Percentiles rank a stretch among this genome's conserved stretches.
phyloP scores from a whole-genome alignment of 1,140 invertebrate species.

The Drosophila mojavensis region DNA sequence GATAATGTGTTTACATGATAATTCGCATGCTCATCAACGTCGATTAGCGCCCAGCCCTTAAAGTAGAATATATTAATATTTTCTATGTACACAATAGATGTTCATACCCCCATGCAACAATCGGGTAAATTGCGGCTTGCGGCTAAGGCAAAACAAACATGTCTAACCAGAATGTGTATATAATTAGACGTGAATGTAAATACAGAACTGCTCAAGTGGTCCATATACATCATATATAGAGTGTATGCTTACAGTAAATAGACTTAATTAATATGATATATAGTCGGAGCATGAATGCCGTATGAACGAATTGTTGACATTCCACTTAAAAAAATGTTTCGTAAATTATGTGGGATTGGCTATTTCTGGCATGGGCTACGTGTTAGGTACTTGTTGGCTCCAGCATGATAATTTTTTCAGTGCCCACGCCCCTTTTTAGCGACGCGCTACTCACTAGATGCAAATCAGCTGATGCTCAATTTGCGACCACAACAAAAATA shows the following conservation, averaged over 20 bases:
- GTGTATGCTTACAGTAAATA: background rate
- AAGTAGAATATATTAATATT: no score
- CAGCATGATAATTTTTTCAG: background rate
- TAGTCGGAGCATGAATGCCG: background rate
- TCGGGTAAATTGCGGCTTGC: no score
- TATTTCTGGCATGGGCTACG: background rate
- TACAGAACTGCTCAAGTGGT: no score
- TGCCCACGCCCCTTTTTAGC: background rate
- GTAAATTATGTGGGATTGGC: background rate
- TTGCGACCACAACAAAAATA: constrained; percentile 27
- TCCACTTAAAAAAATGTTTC: background rate
- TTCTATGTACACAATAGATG: no score
- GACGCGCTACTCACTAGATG: constrained; percentile 32
- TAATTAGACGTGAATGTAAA: no score
- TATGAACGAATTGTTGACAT: background rate
- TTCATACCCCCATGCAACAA: no score
- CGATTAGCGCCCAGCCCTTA: no score
- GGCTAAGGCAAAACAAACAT: no score
- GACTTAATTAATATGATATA: background rate
- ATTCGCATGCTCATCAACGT: no score
- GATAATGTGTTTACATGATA: no score
- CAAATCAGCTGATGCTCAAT: constrained; percentile 67
- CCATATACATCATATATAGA: no score
- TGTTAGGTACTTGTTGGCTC: background rate
- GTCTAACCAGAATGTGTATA: no score